A percentile compares a stretch with the other conserved stretches of the same genome.
phyloP scores from a whole-genome alignment of 2,888 invertebrate genomes.

The Andrena bucephala region DNA sequence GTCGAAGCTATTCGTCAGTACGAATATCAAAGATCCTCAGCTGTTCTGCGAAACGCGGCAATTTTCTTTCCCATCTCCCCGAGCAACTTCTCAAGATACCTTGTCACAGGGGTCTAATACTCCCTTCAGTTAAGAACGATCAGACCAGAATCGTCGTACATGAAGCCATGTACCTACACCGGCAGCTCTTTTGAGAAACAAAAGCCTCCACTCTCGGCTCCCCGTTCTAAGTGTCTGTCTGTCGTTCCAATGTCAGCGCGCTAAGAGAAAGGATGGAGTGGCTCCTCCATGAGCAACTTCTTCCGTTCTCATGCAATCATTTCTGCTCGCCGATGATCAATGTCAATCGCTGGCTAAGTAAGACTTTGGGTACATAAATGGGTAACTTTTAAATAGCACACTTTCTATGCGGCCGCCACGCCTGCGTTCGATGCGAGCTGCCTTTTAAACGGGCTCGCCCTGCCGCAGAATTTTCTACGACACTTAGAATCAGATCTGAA shows the following conservation, averaged over 20 bases:
- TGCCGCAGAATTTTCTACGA: not conserved
- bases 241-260: not conserved
- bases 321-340: constrained; percentile 23
- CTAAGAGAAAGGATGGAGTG: not conserved
- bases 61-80: not conserved
- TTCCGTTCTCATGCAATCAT: constrained; percentile 10
- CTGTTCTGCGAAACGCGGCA: not conserved
- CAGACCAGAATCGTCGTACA: constrained; percentile 11
- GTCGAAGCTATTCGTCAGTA: too few relatives aligned
- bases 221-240: not conserved
- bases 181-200: constrained; percentile 5
- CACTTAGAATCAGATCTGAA: not conserved
- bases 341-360: constrained; percentile 23
- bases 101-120: not conserved
- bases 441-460: constrained; percentile 1
- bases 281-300: constrained; percentile 2
- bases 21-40: too few relatives aligned
- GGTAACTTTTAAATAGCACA: constrained; percentile 27
- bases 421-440: constrained; percentile 9
- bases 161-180: not conserved
- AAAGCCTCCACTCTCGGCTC: not conserved
- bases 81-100: not conserved
- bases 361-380: constrained; percentile 32
- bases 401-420: constrained; percentile 27
- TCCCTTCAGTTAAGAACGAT: not conserved